Conservation (phyloP, 2,888 invertebrate genomes). For the Cremastinae sp. region DNA sequence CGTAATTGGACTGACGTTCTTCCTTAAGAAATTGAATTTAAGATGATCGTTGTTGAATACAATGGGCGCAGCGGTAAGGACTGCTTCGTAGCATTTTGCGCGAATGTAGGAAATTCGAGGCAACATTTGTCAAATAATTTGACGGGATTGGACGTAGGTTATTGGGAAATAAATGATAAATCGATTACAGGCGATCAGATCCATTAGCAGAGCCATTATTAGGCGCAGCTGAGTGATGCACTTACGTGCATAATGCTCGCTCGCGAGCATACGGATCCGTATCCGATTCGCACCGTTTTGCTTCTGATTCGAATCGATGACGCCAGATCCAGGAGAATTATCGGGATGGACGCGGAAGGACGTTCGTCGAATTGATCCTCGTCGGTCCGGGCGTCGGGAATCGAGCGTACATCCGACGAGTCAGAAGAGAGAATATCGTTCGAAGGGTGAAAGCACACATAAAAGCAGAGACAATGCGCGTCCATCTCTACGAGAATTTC, state of each 20-base stretch:
- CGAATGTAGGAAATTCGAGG: background rate
- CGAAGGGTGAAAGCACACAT: background rate
- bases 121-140: background rate
- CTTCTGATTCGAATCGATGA: constrained; percentile 51
- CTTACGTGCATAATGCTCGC: background rate
- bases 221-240: constrained; percentile 12
- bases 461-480: constrained; percentile 34
- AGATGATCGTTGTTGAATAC: too few relatives aligned
- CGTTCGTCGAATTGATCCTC: constrained; percentile 38
- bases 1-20: too few relatives aligned
- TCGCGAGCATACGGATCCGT: background rate
- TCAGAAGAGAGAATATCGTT: background rate
- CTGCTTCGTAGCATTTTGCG: too few relatives aligned
- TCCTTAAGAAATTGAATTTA: too few relatives aligned
- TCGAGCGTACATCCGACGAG: constrained; percentile 6
- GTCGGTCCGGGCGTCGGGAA: constrained; percentile 20
- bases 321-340: constrained; percentile 37
- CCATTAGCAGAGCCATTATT: constrained; percentile 17
- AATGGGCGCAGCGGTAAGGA: too few relatives aligned
- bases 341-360: constrained; percentile 44
- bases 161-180: constrained; percentile 22
- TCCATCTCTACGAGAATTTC: constrained; percentile 46
- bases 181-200: constrained; percentile 41
- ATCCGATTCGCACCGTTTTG: constrained; percentile 40
- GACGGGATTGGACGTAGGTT: background rate